phyloP scores from a whole-genome alignment of 1,140 invertebrate genomes.

The Panagrolaimus sp. region DNA sequence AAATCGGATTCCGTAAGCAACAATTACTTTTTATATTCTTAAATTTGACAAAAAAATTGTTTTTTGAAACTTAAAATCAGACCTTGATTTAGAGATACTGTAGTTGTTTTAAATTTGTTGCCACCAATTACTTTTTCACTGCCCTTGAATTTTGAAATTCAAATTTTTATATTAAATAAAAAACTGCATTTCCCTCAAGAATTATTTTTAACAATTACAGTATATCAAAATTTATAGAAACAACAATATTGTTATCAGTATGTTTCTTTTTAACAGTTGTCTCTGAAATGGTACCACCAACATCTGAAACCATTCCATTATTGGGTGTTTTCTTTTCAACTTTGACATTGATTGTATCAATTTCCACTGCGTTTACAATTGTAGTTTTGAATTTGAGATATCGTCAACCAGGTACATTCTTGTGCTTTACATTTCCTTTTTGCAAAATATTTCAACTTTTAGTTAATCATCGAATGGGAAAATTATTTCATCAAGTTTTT shows the following conservation, averaged over 20 bases:
- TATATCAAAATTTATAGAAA: constrained; percentile 76
- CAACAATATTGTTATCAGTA: constrained; percentile 65
- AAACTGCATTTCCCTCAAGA: too few relatives aligned
- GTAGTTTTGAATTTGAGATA: constrained; percentile 38
- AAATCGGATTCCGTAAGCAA: constrained; percentile 45
- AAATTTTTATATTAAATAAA: too few relatives aligned
- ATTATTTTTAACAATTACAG: too few relatives aligned
- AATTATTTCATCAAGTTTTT: constrained; percentile 32
- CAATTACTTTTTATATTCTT: too few relatives aligned
- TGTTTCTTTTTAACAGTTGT: constrained; percentile 60
- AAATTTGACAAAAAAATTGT: too few relatives aligned
- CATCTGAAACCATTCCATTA: constrained; percentile 89
- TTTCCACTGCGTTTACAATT: constrained; percentile 42
- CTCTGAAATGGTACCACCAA: constrained; percentile 77
- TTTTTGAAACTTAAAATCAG: too few relatives aligned
- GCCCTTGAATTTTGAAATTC: too few relatives aligned
- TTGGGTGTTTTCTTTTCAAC: constrained; percentile 67
- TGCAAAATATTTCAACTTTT: too few relatives aligned
- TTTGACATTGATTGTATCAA: constrained; percentile 34
- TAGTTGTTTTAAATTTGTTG: too few relatives aligned
- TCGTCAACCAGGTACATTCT: constrained; percentile 30
- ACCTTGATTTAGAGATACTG: too few relatives aligned
- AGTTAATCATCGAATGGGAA: constrained; percentile 34
- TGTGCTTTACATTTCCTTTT: too few relatives aligned
- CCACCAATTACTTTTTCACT: too few relatives aligned